Conservation (phyloP, 2,113 vertebrate genomes). For the Fulmarus glacialis region DNA sequence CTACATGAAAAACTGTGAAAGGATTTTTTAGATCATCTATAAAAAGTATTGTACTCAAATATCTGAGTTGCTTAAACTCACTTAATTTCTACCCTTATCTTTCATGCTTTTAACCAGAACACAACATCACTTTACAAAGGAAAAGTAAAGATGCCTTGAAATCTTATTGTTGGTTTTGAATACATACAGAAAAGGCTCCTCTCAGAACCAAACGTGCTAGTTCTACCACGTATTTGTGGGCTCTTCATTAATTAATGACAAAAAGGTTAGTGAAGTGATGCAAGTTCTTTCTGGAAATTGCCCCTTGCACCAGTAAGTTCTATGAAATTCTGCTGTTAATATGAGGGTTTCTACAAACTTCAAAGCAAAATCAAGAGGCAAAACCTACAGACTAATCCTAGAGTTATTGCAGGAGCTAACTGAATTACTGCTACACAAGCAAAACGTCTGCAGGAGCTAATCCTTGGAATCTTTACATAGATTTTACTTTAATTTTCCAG, state of each 20-base stretch:
- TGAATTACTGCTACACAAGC: background rate
- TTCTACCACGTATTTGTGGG: background rate
- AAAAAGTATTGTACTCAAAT: background rate
- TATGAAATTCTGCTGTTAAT: background rate
- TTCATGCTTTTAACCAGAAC: background rate
- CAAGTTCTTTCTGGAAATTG: background rate
- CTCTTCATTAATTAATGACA: background rate
- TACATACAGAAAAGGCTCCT: background rate
- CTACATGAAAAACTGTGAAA: background rate
- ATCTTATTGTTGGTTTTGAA: background rate
- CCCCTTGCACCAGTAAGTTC: background rate
- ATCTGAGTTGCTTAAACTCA: background rate
- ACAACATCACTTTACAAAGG: background rate
- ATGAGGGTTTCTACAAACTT: background rate
- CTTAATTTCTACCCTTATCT: background rate
- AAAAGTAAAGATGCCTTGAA: background rate
- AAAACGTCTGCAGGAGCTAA: background rate
- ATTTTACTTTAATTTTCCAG: background rate
- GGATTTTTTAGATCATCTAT: background rate
- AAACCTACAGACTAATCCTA: background rate
- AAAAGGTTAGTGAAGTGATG: background rate
- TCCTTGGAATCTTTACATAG: background rate
- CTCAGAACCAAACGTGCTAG: rapidly evolving
- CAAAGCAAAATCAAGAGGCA: background rate
- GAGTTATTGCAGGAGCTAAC: background rate